Conservation (phyloP, 2,888 invertebrate species). For the Psylliodes chrysocephalus region DNA sequence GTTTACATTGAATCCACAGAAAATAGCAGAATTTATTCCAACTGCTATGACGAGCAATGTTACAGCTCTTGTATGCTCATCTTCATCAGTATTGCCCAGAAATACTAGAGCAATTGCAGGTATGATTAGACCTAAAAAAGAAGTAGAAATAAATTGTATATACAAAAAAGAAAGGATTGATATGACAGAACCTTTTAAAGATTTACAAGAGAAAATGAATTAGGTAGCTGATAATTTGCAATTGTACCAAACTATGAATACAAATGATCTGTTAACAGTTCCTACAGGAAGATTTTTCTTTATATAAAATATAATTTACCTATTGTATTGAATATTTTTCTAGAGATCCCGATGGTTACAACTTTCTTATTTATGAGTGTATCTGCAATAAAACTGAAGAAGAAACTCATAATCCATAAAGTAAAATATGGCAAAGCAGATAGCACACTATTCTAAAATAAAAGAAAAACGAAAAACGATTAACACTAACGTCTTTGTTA, state of each 20-base stretch:
- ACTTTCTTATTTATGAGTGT: conserved; percentile 65
- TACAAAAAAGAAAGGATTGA: no score
- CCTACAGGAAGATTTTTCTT: no score
- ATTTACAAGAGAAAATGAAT: no score
- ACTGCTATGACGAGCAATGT: conserved; percentile 76
- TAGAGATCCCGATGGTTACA: conserved; percentile 51
- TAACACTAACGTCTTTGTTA: no score
- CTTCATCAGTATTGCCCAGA: conserved; percentile 66
- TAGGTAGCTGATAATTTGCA: no score
- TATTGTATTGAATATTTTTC: conserved; percentile 51
- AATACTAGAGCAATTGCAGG: conserved; percentile 77
- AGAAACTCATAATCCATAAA: conserved; percentile 77
- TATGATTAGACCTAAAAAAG: conserved; percentile 64
- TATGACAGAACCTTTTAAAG: no score
- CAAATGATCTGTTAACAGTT: no score
- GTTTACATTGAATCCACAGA: conserved; percentile 80
- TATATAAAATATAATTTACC: no score
- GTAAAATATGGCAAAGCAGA: conserved; percentile 79
- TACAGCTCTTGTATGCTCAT: conserved; percentile 70
- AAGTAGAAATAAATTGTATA: no score
- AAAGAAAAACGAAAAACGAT: background rate
- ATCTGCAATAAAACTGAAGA: conserved; percentile 76
- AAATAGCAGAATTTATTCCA: conserved; percentile 79
- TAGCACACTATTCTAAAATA: conserved; percentile 72
- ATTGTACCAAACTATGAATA: no score